phyloP scores from a whole-genome alignment of 2,113 vertebrate genomes.

The Hiodon alosoides region DNA sequence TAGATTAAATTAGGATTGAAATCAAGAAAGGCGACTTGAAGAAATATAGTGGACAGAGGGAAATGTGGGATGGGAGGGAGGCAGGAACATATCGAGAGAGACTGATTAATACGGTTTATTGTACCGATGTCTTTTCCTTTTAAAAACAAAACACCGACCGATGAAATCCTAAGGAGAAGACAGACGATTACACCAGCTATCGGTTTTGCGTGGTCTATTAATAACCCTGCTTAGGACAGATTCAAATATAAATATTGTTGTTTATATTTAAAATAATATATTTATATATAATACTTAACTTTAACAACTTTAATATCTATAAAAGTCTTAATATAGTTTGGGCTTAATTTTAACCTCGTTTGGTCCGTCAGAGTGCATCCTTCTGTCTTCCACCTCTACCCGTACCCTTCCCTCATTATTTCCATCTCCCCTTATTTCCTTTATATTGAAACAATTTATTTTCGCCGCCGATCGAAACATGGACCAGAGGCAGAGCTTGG shows the following conservation, averaged over 20 bases:
- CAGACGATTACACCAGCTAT: neutral
- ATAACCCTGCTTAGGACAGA: neutral
- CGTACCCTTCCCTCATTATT: neutral
- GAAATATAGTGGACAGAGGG: neutral
- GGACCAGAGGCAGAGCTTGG: neutral
- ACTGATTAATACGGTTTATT: slow-evolving; percentile 2
- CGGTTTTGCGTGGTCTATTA: neutral
- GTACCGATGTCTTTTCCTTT: neutral
- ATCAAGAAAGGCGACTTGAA: neutral
- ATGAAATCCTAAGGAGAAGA: neutral
- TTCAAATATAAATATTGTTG: neutral
- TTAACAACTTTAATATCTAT: neutral
- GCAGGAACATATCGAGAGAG: neutral
- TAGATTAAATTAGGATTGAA: neutral
- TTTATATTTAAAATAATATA: neutral
- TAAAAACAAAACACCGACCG: neutral
- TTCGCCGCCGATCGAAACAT: too few relatives aligned
- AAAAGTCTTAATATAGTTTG: neutral
- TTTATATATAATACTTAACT: neutral
- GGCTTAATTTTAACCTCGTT: neutral
- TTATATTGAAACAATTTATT: neutral
- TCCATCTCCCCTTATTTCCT: neutral
- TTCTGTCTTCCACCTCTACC: neutral
- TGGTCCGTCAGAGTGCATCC: neutral
- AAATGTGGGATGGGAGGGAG: neutral